Conservation (phyloP, 2,888 invertebrate genomes). For the Volucella zonaria region DNA sequence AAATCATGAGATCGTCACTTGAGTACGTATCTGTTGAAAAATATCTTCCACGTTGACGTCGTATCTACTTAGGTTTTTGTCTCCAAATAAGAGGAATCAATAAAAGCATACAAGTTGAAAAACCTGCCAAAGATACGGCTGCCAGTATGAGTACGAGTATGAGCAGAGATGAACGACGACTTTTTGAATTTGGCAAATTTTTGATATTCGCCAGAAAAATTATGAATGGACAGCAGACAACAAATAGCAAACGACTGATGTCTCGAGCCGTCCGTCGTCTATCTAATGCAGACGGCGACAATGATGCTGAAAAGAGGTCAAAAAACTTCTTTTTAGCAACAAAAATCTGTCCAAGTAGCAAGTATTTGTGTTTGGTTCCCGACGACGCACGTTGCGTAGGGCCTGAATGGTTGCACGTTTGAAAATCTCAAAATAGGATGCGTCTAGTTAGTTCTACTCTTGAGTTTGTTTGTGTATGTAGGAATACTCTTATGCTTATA, state of each 20-base stretch:
- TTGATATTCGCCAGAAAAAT: constrained; percentile 50
- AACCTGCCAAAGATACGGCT: constrained; percentile 35
- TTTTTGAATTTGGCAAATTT: constrained; percentile 47
- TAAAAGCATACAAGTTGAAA: constrained; percentile 45
- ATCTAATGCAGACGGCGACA: constrained; percentile 27
- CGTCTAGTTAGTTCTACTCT: neutral
- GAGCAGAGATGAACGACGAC: neutral
- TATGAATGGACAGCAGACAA: constrained; percentile 56
- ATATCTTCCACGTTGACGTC: constrained; percentile 34
- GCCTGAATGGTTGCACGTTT: constrained; percentile 20
- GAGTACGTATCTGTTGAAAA: constrained; percentile 32
- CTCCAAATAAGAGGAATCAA: constrained; percentile 25
- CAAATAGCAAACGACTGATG: neutral
- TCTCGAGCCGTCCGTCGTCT: constrained; percentile 14
- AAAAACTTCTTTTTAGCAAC: constrained; percentile 41
- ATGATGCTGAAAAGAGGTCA: constrained; percentile 61
- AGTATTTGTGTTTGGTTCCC: constrained; percentile 6
- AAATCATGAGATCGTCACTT: constrained; percentile 69
- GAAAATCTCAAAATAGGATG: constrained; percentile 46
- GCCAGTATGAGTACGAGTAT: too few species aligned
- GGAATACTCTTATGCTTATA: too few species aligned
- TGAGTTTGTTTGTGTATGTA: neutral
- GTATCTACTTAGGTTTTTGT: constrained; percentile 5
- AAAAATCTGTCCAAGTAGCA: neutral
- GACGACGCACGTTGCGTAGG: neutral